phyloP scores from a whole-genome alignment of 2,888 invertebrate species.

The Agrilus cyanescens region DNA sequence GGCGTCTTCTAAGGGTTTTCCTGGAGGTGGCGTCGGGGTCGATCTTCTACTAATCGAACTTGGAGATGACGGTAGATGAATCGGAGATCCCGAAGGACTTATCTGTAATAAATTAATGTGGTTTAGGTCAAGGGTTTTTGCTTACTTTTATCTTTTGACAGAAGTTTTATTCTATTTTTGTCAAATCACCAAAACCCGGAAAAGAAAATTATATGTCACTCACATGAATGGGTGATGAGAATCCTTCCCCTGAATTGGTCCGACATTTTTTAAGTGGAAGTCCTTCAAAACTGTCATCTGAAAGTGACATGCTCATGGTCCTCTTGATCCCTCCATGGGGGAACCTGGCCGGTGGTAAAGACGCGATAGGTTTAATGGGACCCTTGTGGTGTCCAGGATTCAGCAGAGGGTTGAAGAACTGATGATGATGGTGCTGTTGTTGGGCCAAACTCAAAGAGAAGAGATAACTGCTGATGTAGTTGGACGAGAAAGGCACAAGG shows the following conservation, averaged over 20 bases:
- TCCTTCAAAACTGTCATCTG: too few relatives aligned
- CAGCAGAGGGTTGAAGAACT: constrained; percentile 25
- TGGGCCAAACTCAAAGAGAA: constrained; percentile 53
- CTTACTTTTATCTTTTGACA: constrained; percentile 21
- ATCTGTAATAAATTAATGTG: constrained; percentile 4
- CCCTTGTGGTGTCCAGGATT: constrained; percentile 29
- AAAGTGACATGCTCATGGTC: too few relatives aligned
- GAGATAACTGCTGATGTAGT: constrained; percentile 51
- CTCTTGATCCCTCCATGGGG: constrained; percentile 18
- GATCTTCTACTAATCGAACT: constrained; percentile 38
- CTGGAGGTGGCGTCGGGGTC: constrained; percentile 44
- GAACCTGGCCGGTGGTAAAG: constrained; percentile 21
- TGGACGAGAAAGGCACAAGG: constrained; percentile 52
- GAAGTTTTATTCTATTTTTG: too few relatives aligned
- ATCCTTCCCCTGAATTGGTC: too few relatives aligned
- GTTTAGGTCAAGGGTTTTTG: constrained; percentile 13
- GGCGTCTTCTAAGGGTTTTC: constrained; percentile 36
- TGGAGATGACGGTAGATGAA: constrained; percentile 15
- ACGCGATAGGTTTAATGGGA: constrained; percentile 29
- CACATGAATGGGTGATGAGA: too few relatives aligned
- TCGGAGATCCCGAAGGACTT: constrained; percentile 16
- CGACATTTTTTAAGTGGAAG: too few relatives aligned
- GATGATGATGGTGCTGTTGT: constrained; percentile 37
- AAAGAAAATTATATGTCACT: too few relatives aligned
- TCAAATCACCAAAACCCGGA: too few relatives aligned